Base-by-base conservation (phyloP, 2,113 vertebrate species). In the Eclectus roratus region DNA sequence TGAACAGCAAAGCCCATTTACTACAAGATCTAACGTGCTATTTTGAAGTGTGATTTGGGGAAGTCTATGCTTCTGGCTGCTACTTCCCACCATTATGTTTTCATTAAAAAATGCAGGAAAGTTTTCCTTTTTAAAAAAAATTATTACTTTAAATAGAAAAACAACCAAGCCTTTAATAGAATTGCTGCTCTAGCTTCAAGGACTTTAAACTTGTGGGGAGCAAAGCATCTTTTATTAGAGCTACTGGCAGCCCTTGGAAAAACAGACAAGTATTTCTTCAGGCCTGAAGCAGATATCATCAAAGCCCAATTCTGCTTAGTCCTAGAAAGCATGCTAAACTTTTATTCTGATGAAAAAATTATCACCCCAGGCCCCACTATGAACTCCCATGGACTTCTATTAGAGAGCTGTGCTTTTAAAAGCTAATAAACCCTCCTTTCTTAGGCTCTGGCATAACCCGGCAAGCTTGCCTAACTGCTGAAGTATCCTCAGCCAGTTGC, bases 1-100 rank as follows among this genome's bases (percentile, higher is more conserved):
- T 93, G 64, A 96, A 78, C 58, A 82, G 74, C 46, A 84, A 83
- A 91, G 23, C 19, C 73, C 21, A 39, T 96, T 94, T 90, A 90
- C 71, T 88, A 27, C 44, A 82, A 78, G 52, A 73, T 60, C 80
- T 91, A 71, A 78, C 63, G 56, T 70, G 41, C 7, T 4, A 39
- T 93, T 95, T 89, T 73, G 11, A 53, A 77, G n/a, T 44, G 21
- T 69, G 74, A 60, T 87, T 88, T 87, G 55, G 44, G 63, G 64
- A 88, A 85, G 66, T 37, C 55, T 83, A 1, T 1, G 0, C 80
- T 80, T 88, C 80, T 74, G 46, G 17, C 86, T 69, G 13, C 60
- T 91, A 16, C 46, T 91, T 89, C 33, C 12, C 55, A 60, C 12
- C 23, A 31, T 50, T 58, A 88, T 23, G 3, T 43, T 92, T 94